Conservation (phyloP, 2,888 invertebrate genomes). For the Meganola albula region DNA sequence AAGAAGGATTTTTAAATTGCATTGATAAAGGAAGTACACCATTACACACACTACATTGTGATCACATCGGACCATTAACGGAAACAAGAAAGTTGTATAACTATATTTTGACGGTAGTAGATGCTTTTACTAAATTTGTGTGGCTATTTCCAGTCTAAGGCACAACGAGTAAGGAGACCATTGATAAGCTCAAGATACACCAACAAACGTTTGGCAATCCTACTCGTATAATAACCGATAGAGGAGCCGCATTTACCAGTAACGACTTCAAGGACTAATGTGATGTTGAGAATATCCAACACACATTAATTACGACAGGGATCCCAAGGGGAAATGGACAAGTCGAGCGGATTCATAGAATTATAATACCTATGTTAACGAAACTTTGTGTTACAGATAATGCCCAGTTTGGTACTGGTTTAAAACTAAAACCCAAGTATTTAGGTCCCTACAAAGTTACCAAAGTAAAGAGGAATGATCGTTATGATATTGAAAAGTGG, state of each 20-base stretch:
- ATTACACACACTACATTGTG: slow-evolving; percentile 13
- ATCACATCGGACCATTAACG: slow-evolving; percentile 20
- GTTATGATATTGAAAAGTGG: slow-evolving; percentile 1
- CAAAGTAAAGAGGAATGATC: background rate
- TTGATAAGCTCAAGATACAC: slow-evolving; percentile 17
- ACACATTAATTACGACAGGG: slow-evolving; percentile 24
- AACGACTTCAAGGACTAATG: slow-evolving; percentile 19
- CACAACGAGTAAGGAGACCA: slow-evolving; percentile 2
- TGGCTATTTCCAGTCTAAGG: slow-evolving; percentile 22
- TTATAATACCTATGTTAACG: background rate
- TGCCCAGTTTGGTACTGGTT: background rate
- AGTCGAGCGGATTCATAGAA: slow-evolving; percentile 23
- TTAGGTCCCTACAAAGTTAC: background rate
- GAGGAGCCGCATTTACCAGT: slow-evolving; percentile 24
- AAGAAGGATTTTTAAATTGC: slow-evolving; percentile 19
- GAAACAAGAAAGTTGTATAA: slow-evolving; percentile 19
- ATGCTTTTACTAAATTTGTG: slow-evolving; percentile 20
- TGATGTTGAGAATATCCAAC: slow-evolving; percentile 17
- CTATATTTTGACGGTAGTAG: slow-evolving; percentile 17
- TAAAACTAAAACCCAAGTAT: slow-evolving; percentile 1
- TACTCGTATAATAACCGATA: slow-evolving; percentile 11
- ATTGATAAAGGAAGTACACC: slow-evolving; percentile 19
- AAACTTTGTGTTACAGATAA: slow-evolving; percentile 1
- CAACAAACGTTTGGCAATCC: slow-evolving; percentile 18
- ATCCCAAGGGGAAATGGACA: slow-evolving; percentile 25